phyloP scores from a whole-genome alignment of 2,797 vertebrate genomes.

The Pipistrellus pygmaeus region DNA sequence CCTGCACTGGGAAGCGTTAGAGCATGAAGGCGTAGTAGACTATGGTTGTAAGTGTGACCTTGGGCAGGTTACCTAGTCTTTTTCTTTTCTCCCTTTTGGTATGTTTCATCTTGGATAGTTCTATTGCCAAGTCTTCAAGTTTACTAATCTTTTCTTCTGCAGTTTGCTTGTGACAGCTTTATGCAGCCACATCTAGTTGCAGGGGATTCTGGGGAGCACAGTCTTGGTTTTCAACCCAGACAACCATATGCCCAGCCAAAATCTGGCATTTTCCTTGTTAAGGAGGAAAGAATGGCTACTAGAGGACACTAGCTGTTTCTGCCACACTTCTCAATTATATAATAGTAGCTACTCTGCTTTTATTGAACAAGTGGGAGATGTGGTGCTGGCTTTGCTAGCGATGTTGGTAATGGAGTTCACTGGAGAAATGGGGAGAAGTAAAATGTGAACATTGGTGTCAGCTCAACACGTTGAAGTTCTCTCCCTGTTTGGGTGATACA shows the following conservation, averaged over 20 bases:
- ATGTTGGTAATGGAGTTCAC: neutral
- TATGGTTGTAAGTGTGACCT: neutral
- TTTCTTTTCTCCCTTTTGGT: accelerated
- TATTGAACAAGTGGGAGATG: neutral
- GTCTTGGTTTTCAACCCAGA: neutral
- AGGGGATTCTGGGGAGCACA: neutral
- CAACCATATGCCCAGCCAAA: neutral
- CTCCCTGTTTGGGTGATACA: neutral
- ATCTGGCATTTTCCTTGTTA: neutral
- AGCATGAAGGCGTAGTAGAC: neutral
- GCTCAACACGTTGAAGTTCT: neutral
- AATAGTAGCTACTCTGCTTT: neutral
- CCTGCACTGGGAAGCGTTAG: neutral
- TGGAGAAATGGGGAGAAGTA: neutral
- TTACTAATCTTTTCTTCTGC: neutral
- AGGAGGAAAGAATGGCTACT: neutral
- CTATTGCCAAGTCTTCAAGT: neutral
- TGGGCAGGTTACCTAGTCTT: neutral
- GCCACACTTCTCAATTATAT: neutral
- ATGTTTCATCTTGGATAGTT: neutral
- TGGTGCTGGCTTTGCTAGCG: neutral
- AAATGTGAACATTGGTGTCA: neutral
- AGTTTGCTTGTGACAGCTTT: neutral
- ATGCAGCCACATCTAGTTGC: neutral
- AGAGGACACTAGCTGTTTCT: neutral